Conservation (phyloP, 2,888 invertebrate species). For the Exephanes ischioxanthus region DNA sequence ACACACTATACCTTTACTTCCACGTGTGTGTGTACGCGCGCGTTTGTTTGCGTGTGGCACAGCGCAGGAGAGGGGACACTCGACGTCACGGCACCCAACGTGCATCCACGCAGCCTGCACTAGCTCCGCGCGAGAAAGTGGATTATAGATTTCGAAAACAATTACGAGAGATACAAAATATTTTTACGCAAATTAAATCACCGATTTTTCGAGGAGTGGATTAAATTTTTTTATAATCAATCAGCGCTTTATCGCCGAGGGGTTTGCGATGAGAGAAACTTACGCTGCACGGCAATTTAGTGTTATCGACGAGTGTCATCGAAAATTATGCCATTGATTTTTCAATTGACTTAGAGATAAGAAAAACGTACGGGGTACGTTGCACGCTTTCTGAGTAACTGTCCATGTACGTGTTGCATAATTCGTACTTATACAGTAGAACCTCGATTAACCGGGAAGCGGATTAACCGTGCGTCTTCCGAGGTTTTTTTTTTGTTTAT, state of each 20-base stretch:
- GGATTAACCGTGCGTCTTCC: too few species aligned
- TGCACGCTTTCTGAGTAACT: background rate
- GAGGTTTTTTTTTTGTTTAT: too few species aligned
- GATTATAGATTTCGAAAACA: conserved; percentile 49
- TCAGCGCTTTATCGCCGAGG: background rate
- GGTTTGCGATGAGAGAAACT: background rate
- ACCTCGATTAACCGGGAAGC: too few species aligned
- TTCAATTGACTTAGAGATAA: background rate
- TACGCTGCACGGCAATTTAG: background rate
- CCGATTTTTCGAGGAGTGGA: background rate
- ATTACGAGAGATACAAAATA: background rate
- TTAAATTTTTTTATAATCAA: background rate
- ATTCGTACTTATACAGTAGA: too few species aligned
- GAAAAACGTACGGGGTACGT: background rate
- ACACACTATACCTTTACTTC: background rate
- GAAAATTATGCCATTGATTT: background rate
- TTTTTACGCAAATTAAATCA: background rate
- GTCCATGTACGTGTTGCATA: too few species aligned
- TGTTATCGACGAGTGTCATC: background rate
- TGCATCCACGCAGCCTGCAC: conserved; percentile 14
- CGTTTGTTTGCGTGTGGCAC: background rate
- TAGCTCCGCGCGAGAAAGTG: conserved; percentile 21
- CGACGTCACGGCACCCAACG: conserved; percentile 21
- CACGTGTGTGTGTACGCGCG: background rate
- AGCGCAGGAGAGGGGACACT: background rate